Percentiles rank a stretch among this genome's conserved stretches.
Evolutionary conservation across 2,888 invertebrate species (phyloP).

Genomic region (Xestia c-nigrum): DNA sequence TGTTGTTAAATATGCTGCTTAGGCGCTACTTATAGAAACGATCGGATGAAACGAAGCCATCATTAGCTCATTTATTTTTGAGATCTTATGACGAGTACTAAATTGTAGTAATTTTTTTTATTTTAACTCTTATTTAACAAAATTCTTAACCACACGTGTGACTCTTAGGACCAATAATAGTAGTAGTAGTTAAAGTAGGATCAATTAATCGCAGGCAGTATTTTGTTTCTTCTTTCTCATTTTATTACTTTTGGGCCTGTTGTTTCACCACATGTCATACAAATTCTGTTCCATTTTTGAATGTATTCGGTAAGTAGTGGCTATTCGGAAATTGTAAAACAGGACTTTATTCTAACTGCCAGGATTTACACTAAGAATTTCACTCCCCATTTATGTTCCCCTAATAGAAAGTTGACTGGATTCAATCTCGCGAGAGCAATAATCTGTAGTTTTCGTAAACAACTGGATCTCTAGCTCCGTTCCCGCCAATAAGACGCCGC

Average conservation of each 20-base stretch:
- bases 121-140: background rate
- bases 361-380: background rate
- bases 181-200: background rate
- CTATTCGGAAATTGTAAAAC: no score
- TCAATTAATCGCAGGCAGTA: rapidly evolving
- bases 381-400: slow-evolving; percentile 31
- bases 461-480: slow-evolving; percentile 30
- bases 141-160: background rate
- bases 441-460: slow-evolving; percentile 62
- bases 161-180: background rate
- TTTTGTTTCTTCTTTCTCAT: background rate
- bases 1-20: slow-evolving; percentile 64
- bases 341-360: background rate
- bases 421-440: slow-evolving; percentile 54
- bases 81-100: no score
- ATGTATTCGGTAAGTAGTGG: no score
- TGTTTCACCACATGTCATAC: no score
- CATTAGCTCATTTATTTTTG: background rate
- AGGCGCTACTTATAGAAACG: slow-evolving; percentile 9
- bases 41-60: background rate
- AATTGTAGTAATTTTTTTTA: background rate
- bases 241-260: no score
- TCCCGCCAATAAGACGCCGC: slow-evolving; percentile 65
- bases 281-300: no score
- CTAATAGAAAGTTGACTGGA: slow-evolving; percentile 53